A percentile compares a stretch with the other conserved stretches of the same genome.
Conservation (phyloP, 2,797 vertebrate genomes). For the Mormyrus hasselquistii region DNA sequence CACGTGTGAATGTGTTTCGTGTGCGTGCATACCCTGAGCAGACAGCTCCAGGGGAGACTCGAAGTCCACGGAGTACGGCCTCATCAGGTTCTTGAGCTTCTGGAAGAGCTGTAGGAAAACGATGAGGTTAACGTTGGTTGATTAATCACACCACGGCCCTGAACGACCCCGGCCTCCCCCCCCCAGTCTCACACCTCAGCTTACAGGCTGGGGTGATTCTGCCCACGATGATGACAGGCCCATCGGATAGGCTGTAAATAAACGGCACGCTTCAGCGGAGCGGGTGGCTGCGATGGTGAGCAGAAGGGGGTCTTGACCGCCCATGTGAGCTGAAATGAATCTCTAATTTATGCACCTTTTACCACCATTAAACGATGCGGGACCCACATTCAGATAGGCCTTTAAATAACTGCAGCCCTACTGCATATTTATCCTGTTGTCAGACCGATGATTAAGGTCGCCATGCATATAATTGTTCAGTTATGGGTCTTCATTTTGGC, state of each 20-base stretch:
- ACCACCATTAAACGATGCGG: neutral
- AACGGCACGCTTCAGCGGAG: neutral
- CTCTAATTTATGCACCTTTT: neutral
- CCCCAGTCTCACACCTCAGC: conserved; percentile 3
- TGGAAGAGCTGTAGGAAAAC: conserved; percentile 82
- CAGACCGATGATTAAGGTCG: neutral
- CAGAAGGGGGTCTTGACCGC: neutral
- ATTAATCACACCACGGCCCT: conserved; percentile 31
- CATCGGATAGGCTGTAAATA: conserved; percentile 15
- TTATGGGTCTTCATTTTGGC: neutral
- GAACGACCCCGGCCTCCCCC: neutral
- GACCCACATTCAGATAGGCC: neutral
- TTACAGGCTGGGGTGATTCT: conserved; percentile 27
- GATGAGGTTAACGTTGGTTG: conserved; percentile 53
- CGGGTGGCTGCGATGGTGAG: neutral
- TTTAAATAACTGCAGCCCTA: neutral
- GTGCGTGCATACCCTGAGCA: conserved; percentile 77
- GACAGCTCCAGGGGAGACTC: conserved; percentile 96
- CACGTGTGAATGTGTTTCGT: conserved; percentile 17
- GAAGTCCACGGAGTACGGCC: conserved; percentile 88
- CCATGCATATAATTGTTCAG: neutral
- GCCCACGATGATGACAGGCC: conserved; percentile 19
- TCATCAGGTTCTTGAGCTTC: conserved; percentile 98
- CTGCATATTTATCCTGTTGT: neutral
- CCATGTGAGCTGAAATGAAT: neutral